Percentiles rank a stretch among this genome's conserved stretches.
phyloP scores from a whole-genome alignment of 1,140 invertebrate species.

The Scaptomyza pallida region DNA sequence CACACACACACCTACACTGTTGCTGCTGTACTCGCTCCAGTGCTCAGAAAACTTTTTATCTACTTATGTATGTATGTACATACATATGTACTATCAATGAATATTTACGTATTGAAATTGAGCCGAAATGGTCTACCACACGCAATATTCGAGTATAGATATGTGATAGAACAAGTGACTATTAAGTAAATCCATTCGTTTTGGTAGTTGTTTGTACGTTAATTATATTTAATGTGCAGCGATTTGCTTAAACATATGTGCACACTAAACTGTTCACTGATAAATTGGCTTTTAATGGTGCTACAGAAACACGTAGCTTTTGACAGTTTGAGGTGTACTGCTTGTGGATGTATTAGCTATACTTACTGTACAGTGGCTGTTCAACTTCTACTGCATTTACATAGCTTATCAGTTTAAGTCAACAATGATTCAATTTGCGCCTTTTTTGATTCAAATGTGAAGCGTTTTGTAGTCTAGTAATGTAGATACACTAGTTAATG shows the following conservation, averaged over 20 bases:
- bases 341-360: no score
- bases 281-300: conserved; percentile 27
- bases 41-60: neutral
- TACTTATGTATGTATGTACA: no score
- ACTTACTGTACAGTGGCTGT: conserved; percentile 15
- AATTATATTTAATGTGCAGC: conserved; percentile 21
- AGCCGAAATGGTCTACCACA: neutral
- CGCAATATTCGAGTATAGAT: conserved; percentile 15
- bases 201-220: neutral
- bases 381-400: conserved; percentile 25
- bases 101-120: conserved; percentile 3
- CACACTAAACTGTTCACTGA: neutral
- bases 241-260: conserved; percentile 26
- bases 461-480: no score
- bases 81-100: neutral
- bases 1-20: no score
- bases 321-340: conserved; percentile 7
- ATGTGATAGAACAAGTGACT: neutral
- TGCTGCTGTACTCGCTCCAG: neutral
- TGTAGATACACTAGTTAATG: no score
- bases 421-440: conserved; percentile 23
- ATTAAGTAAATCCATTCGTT: neutral
- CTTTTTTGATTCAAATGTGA: neutral
- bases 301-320: neutral
- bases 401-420: conserved; percentile 44